Percentiles rank a stretch among this genome's conserved stretches.
Evolutionary conservation across 1,140 invertebrate genomes (phyloP).

Genomic region (Drosophila pruinosa): DNA sequence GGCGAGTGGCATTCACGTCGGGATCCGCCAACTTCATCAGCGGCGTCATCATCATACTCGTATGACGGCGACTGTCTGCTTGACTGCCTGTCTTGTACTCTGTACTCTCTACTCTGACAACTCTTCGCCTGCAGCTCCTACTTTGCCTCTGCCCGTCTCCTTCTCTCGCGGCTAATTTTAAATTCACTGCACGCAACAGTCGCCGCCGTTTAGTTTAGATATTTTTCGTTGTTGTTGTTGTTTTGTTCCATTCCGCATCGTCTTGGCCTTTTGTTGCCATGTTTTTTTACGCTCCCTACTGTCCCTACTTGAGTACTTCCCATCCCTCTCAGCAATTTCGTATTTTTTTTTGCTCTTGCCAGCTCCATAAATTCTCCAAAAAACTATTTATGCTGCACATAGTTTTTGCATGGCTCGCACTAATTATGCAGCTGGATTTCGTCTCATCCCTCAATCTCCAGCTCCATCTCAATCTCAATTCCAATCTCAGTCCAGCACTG

Average conservation of each 20-base stretch:
- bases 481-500: conserved; percentile 11
- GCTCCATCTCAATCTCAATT: conserved; percentile 16
- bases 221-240: conserved; percentile 14
- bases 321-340: not conserved
- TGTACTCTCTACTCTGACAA: too few species aligned
- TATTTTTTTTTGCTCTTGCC: conserved; percentile 21
- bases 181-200: conserved; percentile 79
- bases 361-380: conserved; percentile 53
- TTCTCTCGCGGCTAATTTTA: conserved; percentile 56
- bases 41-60: conserved; percentile 8
- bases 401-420: conserved; percentile 52
- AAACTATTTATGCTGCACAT: conserved; percentile 70
- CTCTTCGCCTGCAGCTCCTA: not conserved
- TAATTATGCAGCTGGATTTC: conserved; percentile 76
- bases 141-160: not conserved
- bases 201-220: conserved; percentile 65
- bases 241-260: conserved; percentile 11
- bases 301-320: not conserved
- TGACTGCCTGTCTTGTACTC: not conserved
- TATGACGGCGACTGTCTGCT: conserved; percentile 32
- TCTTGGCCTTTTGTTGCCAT: not conserved
- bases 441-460: conserved; percentile 5
- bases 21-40: conserved; percentile 48
- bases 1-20: conserved; percentile 29
- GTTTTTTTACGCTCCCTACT: conserved; percentile 7